phyloP scores from a whole-genome alignment of 2,888 invertebrate species.

The Erebia palarica region DNA sequence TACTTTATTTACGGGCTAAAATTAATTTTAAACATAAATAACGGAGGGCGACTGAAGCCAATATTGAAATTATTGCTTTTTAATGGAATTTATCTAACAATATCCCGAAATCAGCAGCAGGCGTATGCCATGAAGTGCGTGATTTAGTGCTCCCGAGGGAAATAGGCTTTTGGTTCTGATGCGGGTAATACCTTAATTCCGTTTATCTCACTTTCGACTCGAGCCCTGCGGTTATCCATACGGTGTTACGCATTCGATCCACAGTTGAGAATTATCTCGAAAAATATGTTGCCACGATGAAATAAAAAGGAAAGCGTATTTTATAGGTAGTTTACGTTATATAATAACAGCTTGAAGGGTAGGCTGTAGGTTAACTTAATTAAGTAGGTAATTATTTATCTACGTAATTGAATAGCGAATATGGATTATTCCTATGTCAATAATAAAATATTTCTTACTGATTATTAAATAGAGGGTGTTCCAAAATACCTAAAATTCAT shows the following conservation, averaged over 20 bases:
- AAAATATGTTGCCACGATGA: slow-evolving; percentile 28
- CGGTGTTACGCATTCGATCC: slow-evolving; percentile 41
- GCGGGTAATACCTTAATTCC: slow-evolving; percentile 74
- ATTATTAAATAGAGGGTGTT: no score
- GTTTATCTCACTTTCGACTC: slow-evolving; percentile 67
- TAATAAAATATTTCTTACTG: no score
- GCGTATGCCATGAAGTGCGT: slow-evolving; percentile 63
- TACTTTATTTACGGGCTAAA: neutral
- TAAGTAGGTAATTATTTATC: no score
- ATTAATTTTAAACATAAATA: neutral
- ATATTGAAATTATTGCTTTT: slow-evolving; percentile 18
- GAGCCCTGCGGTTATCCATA: slow-evolving; percentile 54
- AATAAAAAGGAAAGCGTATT: slow-evolving; percentile 20
- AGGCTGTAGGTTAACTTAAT: neutral
- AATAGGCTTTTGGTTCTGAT: slow-evolving; percentile 66
- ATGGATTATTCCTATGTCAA: no score
- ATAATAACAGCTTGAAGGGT: slow-evolving; percentile 5
- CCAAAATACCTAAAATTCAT: no score
- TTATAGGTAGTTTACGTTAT: slow-evolving; percentile 5
- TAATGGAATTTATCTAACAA: slow-evolving; percentile 22
- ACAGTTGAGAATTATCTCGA: slow-evolving; percentile 31
- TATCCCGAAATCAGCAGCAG: slow-evolving; percentile 35
- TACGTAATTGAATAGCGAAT: no score
- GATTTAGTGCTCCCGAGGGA: slow-evolving; percentile 75
- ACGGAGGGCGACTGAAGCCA: neutral